Base-by-base conservation (phyloP, 2,113 vertebrate genomes). In the Collichthys lucidus region DNA sequence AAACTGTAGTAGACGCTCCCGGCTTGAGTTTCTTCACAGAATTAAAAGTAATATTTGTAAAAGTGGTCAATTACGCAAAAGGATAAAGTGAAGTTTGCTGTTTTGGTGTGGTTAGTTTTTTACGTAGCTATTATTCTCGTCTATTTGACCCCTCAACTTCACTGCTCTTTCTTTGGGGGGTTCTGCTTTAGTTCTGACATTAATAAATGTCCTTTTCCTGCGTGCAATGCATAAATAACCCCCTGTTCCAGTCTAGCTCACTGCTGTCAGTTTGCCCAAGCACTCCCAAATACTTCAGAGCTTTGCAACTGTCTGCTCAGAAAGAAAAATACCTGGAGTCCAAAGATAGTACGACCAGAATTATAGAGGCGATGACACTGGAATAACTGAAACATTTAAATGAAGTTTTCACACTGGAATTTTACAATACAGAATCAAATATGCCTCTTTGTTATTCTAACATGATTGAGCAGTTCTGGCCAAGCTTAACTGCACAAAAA, bases 181-280 rank as follows among this genome's bases (percentile, higher is more conserved):
- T 74, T 61, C 42, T 35, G 44, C 67, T 84, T 72, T 76, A 24
- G 86, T 70, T 76, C 72, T 72, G 85, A 89, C 78, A 67, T 80
- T 86, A 88, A 89, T 88, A 44, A 91, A 90, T 89, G 82, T 85
- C 79, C 80, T 82, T 75, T 85, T 74, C 52, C 74, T 80, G 77
- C 1, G 46, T 20, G 31, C 40, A 5, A 79, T 55, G 53, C 86
- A 89, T 90, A 86, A 85, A 91, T 76, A 90, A 89, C 80, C 42
- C 63, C 12, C 4, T 31, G 74, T 70, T 88, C 84, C 80, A 82
- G 78, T 83, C 80, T 74, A 85, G 79, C 77, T 89, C 76, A 52
- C 52, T 65, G 75, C 79, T 72, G 82, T 90, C 86, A 87, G 84
- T 53, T 70, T 88, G 85, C 79, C 84, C 84, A 57, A 89, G 67